phyloP scores from a whole-genome alignment of 2,888 invertebrate genomes.

The Philereme transversata region DNA sequence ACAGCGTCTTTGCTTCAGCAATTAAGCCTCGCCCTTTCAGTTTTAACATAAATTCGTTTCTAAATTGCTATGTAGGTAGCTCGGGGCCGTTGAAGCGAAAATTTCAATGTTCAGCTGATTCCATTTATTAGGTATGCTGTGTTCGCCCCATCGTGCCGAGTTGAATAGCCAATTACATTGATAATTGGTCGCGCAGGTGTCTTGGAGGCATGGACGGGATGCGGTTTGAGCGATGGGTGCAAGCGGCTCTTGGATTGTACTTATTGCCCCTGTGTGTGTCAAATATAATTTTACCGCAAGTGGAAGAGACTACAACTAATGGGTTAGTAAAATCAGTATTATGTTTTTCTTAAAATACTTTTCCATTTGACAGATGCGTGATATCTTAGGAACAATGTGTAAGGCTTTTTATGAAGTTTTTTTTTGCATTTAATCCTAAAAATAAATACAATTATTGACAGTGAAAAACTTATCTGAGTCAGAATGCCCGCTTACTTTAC shows the following conservation, averaged over 20 bases:
- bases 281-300: background rate
- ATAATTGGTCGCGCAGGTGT: conserved; percentile 81
- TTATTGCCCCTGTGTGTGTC: background rate
- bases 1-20: conserved; percentile 39
- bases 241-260: conserved; percentile 7
- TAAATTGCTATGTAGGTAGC: conserved; percentile 51
- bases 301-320: too few relatives aligned
- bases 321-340: too few relatives aligned
- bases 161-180: conserved; percentile 82
- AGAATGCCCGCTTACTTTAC: too few relatives aligned
- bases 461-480: too few relatives aligned
- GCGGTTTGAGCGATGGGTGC: conserved; percentile 12
- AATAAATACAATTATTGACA: too few relatives aligned
- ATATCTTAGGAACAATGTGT: too few relatives aligned
- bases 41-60: conserved; percentile 57
- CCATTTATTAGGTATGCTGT: conserved; percentile 77
- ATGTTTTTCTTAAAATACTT: too few relatives aligned
- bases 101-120: conserved; percentile 80
- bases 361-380: too few relatives aligned
- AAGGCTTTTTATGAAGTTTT: too few relatives aligned
- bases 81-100: conserved; percentile 66
- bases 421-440: too few relatives aligned
- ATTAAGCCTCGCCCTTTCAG: conserved; percentile 45
- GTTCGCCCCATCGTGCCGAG: conserved; percentile 70
- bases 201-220: conserved; percentile 63